phyloP scores from a whole-genome alignment of 2,797 vertebrate species.

The Dendrocincla fuliginosa region DNA sequence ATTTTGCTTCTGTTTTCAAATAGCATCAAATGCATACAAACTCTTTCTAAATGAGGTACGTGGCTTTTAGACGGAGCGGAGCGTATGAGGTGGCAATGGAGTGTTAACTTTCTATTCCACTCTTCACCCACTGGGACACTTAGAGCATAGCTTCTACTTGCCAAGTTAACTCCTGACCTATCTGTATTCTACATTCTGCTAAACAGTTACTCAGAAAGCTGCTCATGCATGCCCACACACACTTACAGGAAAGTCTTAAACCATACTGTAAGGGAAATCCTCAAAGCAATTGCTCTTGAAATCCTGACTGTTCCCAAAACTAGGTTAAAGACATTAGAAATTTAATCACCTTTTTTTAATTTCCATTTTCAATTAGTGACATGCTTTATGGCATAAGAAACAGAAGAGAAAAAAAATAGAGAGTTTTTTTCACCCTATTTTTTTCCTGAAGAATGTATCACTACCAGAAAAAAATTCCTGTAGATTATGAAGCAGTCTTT shows the following conservation, averaged over 20 bases:
- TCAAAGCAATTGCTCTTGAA: background rate
- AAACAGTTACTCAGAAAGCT: background rate
- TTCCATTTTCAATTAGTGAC: background rate
- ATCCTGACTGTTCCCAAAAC: background rate
- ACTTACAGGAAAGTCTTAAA: background rate
- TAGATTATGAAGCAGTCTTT: background rate
- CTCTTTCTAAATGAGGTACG: background rate
- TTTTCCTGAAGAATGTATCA: background rate
- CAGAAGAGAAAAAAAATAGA: background rate
- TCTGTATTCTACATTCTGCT: background rate
- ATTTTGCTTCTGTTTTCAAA: background rate
- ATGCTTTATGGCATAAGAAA: background rate
- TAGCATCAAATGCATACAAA: background rate
- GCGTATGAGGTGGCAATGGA: background rate
- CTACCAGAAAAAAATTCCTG: background rate
- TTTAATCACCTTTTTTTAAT: background rate
- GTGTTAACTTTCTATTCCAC: background rate
- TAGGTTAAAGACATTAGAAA: background rate
- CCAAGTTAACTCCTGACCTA: background rate
- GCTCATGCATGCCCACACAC: background rate
- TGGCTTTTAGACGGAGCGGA: background rate
- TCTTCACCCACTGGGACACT: background rate
- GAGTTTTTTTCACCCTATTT: accelerated
- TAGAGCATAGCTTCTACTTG: background rate
- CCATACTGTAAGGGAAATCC: background rate